Conservation (phyloP, 2,888 invertebrate species). For the Lasioglossum figueresi region DNA sequence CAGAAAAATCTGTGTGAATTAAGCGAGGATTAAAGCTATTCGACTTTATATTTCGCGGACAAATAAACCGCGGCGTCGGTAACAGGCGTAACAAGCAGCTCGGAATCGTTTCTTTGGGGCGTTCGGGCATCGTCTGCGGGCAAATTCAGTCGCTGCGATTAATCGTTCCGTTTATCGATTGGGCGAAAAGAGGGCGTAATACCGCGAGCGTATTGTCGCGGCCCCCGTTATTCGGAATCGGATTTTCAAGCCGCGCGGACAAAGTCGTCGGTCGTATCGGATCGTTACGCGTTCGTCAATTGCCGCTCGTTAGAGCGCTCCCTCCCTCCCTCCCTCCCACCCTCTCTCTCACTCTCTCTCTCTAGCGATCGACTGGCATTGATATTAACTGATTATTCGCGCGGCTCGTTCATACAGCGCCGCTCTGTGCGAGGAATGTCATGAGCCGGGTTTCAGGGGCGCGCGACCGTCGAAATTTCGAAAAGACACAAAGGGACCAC, state of each 20-base stretch:
- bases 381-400: slow-evolving; percentile 74
- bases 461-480: slow-evolving; percentile 12
- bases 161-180: slow-evolving; percentile 48
- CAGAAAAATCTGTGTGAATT: not conserved
- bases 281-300: slow-evolving; percentile 53
- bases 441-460: not conserved
- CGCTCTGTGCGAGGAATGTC: slow-evolving; percentile 26
- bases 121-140: not conserved
- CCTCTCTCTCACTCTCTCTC: not conserved
- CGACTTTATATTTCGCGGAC: not conserved
- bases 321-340: not conserved
- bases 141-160: slow-evolving; percentile 35
- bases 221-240: slow-evolving; percentile 35
- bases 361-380: slow-evolving; percentile 25
- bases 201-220: slow-evolving; percentile 44
- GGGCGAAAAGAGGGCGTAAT: slow-evolving; percentile 39
- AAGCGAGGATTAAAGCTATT: not conserved
- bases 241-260: slow-evolving; percentile 39
- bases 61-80: not conserved
- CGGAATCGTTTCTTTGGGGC: not conserved
- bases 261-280: slow-evolving; percentile 42
- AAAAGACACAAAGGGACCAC: slow-evolving; percentile 23
- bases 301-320: slow-evolving; percentile 52
- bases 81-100: not conserved
- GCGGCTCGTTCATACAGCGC: slow-evolving; percentile 28